Conservation (phyloP, 2,888 invertebrate genomes). For the Apodemia mormo region DNA sequence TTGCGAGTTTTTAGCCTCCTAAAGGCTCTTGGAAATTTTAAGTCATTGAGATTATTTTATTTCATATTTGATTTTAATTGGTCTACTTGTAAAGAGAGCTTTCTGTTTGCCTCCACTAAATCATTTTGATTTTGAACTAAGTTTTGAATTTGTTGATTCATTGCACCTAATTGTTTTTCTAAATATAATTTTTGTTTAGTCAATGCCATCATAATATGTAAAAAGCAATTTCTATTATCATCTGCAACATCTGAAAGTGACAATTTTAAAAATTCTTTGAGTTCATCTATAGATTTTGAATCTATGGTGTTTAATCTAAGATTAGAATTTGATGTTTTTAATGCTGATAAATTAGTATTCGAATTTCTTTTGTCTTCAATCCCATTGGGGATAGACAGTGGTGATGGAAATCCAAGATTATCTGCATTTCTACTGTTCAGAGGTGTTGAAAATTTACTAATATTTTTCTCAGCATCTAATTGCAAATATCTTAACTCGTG, state of each 20-base stretch:
- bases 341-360: slow-evolving; percentile 46
- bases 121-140: slow-evolving; percentile 64
- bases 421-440: slow-evolving; percentile 53
- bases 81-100: slow-evolving; percentile 71
- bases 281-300: slow-evolving; percentile 54
- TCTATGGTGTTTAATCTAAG: slow-evolving; percentile 42
- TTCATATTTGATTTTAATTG: slow-evolving; percentile 56
- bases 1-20: background rate
- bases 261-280: slow-evolving; percentile 69
- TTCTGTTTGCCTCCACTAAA: slow-evolving; percentile 75
- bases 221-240: slow-evolving; percentile 69
- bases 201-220: slow-evolving; percentile 73
- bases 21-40: background rate
- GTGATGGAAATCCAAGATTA: slow-evolving; percentile 57
- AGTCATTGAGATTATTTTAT: background rate
- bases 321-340: slow-evolving; percentile 43
- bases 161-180: slow-evolving; percentile 62
- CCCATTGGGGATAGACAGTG: slow-evolving; percentile 53
- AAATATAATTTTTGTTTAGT: slow-evolving; percentile 74
- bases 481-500: slow-evolving; percentile 52
- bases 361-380: slow-evolving; percentile 51
- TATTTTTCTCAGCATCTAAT: slow-evolving; percentile 60
- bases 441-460: slow-evolving; percentile 71
- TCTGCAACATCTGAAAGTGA: slow-evolving; percentile 64
- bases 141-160: slow-evolving; percentile 61